phyloP scores from a whole-genome alignment of 2,888 invertebrate genomes.

The Ommatoiulus sabulosus region DNA sequence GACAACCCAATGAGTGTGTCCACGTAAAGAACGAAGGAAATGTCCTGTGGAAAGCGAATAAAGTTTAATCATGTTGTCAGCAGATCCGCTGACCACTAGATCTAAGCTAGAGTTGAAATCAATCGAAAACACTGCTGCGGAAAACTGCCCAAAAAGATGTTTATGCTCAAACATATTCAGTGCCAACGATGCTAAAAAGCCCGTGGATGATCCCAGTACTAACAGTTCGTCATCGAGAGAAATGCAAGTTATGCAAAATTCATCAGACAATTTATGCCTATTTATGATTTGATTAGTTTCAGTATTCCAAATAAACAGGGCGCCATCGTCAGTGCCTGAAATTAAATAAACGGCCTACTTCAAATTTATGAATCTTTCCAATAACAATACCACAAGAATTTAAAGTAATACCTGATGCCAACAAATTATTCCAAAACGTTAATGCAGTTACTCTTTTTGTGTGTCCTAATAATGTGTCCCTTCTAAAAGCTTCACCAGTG shows the following conservation, averaged over 20 bases:
- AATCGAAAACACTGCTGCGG: background rate
- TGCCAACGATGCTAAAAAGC: background rate
- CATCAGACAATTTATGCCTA: background rate
- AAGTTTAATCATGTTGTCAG: background rate
- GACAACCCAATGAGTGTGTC: slow-evolving; percentile 44
- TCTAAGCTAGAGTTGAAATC: slow-evolving; percentile 45
- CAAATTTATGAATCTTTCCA: background rate
- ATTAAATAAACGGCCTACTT: background rate
- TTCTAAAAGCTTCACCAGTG: background rate
- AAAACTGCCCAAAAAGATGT: background rate
- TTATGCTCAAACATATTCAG: background rate
- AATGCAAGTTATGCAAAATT: slow-evolving; percentile 50
- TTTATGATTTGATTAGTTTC: background rate
- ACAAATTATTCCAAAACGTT: background rate
- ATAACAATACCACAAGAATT: background rate
- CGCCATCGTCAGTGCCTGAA: slow-evolving; percentile 14
- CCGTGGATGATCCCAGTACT: background rate
- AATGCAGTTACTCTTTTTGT: slow-evolving; percentile 48
- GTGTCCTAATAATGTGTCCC: background rate
- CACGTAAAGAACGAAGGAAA: background rate
- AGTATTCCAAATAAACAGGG: slow-evolving; percentile 8
- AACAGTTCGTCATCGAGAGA: background rate
- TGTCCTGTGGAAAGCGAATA: slow-evolving; percentile 38
- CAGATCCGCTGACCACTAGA: slow-evolving; percentile 5
- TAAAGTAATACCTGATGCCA: background rate